phyloP scores from a whole-genome alignment of 2,797 vertebrate species.

The Betta splendens region DNA sequence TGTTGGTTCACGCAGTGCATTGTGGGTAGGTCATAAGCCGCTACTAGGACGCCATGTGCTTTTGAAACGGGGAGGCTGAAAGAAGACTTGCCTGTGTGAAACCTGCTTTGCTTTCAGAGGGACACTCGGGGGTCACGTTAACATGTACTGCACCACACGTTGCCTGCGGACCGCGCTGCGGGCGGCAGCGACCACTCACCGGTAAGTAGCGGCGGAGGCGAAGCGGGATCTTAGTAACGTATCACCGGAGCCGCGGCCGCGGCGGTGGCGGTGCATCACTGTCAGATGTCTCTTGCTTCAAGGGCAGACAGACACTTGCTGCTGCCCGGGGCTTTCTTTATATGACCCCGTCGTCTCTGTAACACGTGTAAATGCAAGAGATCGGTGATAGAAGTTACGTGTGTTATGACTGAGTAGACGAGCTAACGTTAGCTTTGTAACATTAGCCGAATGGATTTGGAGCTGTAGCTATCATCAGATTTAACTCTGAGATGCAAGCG shows the following conservation, averaged over 20 bases:
- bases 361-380: neutral
- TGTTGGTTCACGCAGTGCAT: constrained; percentile 64
- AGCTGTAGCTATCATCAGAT: neutral
- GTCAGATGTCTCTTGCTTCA: constrained; percentile 37
- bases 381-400: rapidly evolving
- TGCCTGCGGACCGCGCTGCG: constrained; percentile 79
- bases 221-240: neutral
- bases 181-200: constrained; percentile 53
- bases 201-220: constrained; percentile 66
- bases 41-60: constrained; percentile 84
- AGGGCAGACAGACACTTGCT: constrained; percentile 56
- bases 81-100: neutral
- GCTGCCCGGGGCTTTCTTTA: rapidly evolving
- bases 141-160: constrained; percentile 77
- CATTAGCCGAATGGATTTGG: neutral
- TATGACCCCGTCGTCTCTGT: neutral
- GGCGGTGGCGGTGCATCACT: neutral
- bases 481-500: rapidly evolving
- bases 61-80: constrained; percentile 48
- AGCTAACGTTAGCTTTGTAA: constrained; percentile 24
- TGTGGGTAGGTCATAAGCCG: constrained; percentile 81
- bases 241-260: constrained; percentile 4
- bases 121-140: constrained; percentile 19
- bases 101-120: neutral
- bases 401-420: neutral